Evolutionary conservation across 2,888 invertebrate genomes (phyloP).

Genomic region (Aleiodes leptofemur): DNA sequence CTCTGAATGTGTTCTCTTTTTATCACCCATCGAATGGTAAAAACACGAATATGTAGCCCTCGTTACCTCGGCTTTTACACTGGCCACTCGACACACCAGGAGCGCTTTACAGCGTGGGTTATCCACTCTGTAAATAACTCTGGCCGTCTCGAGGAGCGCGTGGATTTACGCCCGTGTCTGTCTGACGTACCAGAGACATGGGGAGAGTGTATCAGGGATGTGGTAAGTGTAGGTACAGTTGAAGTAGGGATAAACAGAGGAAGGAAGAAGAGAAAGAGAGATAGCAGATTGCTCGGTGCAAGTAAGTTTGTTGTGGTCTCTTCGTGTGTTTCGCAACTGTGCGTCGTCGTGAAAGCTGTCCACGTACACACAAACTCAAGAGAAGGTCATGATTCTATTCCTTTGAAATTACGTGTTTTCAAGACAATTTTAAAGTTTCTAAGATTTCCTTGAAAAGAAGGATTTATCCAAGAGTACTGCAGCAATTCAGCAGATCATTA

Average conservation of each 20-base stretch:
- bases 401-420: neutral
- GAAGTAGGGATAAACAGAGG: constrained; percentile 9
- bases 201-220: constrained; percentile 31
- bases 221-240: constrained; percentile 34
- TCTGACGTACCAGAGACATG: constrained; percentile 32
- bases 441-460: neutral
- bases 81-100: constrained; percentile 36
- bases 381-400: neutral
- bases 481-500: too few relatives aligned
- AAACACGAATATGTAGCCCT: constrained; percentile 39
- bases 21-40: constrained; percentile 30
- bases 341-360: constrained; percentile 1
- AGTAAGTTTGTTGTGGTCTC: constrained; percentile 37
- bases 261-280: constrained; percentile 18
- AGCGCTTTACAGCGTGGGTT: constrained; percentile 44
- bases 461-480: too few relatives aligned
- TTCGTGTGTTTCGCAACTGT: constrained; percentile 11
- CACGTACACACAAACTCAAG: too few relatives aligned
- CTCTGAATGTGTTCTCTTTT: constrained; percentile 38
- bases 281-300: constrained; percentile 4
- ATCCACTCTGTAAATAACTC: constrained; percentile 47
- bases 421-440: neutral
- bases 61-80: constrained; percentile 46
- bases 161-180: constrained; percentile 40
- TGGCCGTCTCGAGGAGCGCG: constrained; percentile 43